These are phyloP conservation scores for Aplocera efformata DNA, from an alignment of 2,888 invertebrate species.

Conservation along the genomic window DNA sequence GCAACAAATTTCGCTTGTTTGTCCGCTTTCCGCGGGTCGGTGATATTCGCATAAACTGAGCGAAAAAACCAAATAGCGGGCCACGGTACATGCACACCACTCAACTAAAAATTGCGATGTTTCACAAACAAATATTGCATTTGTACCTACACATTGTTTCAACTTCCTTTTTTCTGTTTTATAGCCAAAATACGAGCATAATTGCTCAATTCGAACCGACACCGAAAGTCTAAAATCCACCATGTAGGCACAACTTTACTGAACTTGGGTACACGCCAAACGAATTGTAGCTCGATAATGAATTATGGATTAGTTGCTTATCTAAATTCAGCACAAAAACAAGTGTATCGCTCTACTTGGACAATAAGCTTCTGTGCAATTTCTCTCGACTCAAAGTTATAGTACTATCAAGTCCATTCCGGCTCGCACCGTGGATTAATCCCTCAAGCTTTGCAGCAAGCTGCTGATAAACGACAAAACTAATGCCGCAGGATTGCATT, in stretches of 20 bases:
- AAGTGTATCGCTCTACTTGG: conserved; percentile 32
- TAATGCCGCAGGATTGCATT: conserved; percentile 75
- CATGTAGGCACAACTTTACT: conserved; percentile 38
- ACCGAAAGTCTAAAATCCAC: conserved; percentile 32
- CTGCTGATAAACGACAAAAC: conserved; percentile 71
- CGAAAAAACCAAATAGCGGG: conserved; percentile 73
- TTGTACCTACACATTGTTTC: conserved; percentile 43
- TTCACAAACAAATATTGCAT: conserved; percentile 66
- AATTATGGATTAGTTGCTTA: conserved; percentile 49
- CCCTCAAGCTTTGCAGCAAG: conserved; percentile 71
- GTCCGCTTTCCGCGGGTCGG: conserved; percentile 65
- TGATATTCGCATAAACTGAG: conserved; percentile 74
- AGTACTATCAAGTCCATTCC: conserved; percentile 51
- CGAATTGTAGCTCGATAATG: conserved; percentile 44
- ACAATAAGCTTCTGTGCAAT: conserved; percentile 37
- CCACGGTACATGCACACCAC: conserved; percentile 64
- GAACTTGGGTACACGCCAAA: conserved; percentile 45
- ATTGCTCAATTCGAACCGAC: conserved; percentile 37
- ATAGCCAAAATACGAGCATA: conserved; percentile 36
- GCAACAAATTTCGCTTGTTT: conserved; percentile 72
- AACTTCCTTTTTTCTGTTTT: conserved; percentile 50
- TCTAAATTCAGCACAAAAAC: conserved; percentile 43
- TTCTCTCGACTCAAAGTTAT: conserved; percentile 41
- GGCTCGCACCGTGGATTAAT: conserved; percentile 63
- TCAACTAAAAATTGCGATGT: conserved; percentile 71